A percentile compares a stretch with the other conserved stretches of the same genome.
phyloP scores from a whole-genome alignment of 2,113 vertebrate species.

The Caloenas nicobarica region DNA sequence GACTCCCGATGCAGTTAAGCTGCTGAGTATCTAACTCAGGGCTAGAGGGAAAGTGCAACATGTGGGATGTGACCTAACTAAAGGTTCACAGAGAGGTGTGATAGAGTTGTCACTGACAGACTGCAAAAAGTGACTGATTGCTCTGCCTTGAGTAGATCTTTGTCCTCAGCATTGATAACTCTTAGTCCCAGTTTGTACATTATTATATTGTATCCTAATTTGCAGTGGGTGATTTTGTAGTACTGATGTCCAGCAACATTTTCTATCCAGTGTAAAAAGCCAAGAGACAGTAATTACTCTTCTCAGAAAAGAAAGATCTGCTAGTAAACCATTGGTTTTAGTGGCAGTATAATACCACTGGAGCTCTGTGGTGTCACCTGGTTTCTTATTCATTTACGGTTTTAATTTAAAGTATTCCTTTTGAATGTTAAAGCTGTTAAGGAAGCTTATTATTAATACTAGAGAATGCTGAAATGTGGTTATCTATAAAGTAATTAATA shows the following conservation, averaged over 20 bases:
- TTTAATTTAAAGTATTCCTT: not conserved
- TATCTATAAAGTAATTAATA: not conserved
- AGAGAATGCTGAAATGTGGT: not conserved
- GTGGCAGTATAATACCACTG: not conserved
- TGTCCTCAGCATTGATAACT: not conserved
- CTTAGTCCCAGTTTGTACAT: not conserved
- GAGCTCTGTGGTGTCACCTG: not conserved
- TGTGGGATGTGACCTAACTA: not conserved
- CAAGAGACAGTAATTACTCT: not conserved
- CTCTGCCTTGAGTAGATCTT: not conserved
- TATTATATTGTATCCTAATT: not conserved
- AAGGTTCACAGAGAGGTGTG: not conserved
- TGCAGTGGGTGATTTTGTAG: not conserved
- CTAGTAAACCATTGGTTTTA: not conserved
- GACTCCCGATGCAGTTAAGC: not conserved
- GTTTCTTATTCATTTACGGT: not conserved
- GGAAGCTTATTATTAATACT: not conserved
- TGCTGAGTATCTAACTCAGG: not conserved
- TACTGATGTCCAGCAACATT: not conserved
- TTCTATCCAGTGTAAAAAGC: not conserved
- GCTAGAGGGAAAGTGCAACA: not conserved
- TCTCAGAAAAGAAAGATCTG: not conserved
- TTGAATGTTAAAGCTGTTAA: not conserved
- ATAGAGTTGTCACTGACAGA: not conserved
- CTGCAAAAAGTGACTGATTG: not conserved